Evolutionary conservation across 2,113 vertebrate species (phyloP).

Genomic region (Rhombomys opimus): DNA sequence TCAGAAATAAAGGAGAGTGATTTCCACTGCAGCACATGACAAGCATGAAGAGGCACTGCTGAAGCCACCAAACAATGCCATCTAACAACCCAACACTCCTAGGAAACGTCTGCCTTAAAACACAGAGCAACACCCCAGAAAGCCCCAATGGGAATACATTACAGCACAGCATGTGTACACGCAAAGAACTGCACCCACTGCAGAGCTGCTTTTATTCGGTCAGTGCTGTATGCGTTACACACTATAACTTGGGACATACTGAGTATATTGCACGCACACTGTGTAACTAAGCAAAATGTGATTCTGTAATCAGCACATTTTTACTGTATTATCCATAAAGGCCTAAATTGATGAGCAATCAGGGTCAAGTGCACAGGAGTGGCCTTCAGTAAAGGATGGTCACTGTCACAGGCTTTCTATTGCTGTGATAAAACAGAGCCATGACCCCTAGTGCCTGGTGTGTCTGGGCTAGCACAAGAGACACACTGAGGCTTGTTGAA

Average conservation of each 20-base stretch:
- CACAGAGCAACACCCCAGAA: no score
- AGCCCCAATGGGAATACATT: no score
- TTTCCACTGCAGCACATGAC: background rate
- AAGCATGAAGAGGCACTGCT: background rate
- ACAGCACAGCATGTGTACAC: background rate
- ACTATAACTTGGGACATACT: background rate
- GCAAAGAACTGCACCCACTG: rapidly evolving
- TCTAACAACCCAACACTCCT: background rate
- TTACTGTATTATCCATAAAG: background rate
- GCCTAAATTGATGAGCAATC: background rate
- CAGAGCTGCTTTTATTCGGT: background rate
- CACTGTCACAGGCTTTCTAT: background rate
- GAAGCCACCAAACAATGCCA: background rate
- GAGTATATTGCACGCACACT: background rate
- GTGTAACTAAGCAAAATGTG: background rate
- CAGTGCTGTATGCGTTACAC: no score
- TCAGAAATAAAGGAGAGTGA: background rate
- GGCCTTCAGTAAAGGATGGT: background rate
- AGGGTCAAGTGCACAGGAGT: background rate
- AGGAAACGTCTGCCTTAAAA: background rate
- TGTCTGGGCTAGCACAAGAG: background rate
- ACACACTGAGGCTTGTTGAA: background rate
- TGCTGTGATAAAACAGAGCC: background rate
- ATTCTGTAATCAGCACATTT: background rate
- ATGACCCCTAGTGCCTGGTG: background rate